These are phyloP conservation scores for Agriopis marginaria DNA, from an alignment of 2,888 invertebrate species.

Conservation along the genomic window DNA sequence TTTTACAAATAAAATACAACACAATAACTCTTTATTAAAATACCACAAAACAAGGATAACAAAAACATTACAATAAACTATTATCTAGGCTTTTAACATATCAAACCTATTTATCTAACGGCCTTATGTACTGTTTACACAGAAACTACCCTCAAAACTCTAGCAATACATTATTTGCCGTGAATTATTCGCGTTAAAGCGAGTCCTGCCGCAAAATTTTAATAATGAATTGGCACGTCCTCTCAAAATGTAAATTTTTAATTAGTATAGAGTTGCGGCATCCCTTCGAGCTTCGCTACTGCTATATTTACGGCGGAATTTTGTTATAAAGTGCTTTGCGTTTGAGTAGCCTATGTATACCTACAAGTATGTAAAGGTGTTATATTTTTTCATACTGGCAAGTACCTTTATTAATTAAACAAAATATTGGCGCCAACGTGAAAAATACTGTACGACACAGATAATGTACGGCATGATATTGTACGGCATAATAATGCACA, in stretches of 20 bases:
- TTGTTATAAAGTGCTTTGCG: conserved; percentile 44
- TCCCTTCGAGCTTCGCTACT: conserved; percentile 45
- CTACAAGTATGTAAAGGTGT: not conserved
- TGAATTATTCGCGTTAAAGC: conserved; percentile 72
- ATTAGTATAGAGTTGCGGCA: conserved; percentile 66
- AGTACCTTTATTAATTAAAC: no score
- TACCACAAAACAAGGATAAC: no score
- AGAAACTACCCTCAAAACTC: conserved; percentile 27
- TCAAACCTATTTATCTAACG: no score
- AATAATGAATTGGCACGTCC: conserved; percentile 83
- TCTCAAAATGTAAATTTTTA: conserved; percentile 84
- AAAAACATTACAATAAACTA: no score
- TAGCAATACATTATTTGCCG: conserved; percentile 69
- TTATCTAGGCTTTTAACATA: no score
- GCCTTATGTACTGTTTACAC: conserved; percentile 4
- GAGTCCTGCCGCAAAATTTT: conserved; percentile 78
- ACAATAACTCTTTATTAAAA: no score
- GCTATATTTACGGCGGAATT: conserved; percentile 45
- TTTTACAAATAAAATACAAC: no score
- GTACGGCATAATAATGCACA: no score
- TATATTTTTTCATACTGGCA: no score
- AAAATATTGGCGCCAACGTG: no score
- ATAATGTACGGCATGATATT: no score
- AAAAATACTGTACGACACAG: no score
- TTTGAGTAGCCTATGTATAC: conserved; percentile 8